Evolutionary conservation across 2,113 vertebrate species (phyloP).

Genomic region (Xenus cinereus): DNA sequence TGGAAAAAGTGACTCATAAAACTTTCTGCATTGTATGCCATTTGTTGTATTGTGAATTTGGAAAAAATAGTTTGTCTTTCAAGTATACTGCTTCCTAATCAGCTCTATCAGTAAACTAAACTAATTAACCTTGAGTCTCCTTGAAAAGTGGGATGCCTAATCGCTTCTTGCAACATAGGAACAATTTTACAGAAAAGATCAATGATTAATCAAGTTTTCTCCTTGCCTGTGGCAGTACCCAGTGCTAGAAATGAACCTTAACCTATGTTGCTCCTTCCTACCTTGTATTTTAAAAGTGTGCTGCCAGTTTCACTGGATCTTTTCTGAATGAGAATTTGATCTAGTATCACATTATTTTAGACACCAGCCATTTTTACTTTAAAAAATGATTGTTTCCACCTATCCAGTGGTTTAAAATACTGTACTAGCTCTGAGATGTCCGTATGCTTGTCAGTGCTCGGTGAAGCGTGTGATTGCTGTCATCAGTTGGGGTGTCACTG

Average conservation of each 20-base stretch:
- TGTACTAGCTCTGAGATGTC: background rate
- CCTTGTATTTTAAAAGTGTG: background rate
- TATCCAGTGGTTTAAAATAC: background rate
- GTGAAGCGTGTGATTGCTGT: background rate
- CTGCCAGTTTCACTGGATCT: background rate
- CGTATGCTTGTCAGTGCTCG: background rate
- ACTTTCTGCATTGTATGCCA: background rate
- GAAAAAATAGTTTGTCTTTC: background rate
- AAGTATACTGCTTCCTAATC: background rate
- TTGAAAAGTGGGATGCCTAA: constrained; percentile 2
- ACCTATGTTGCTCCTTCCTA: background rate
- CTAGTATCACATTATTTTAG: background rate
- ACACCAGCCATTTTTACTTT: background rate
- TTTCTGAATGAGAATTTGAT: background rate
- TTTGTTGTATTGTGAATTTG: background rate
- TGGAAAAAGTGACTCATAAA: background rate
- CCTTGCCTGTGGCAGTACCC: background rate
- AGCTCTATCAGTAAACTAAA: background rate
- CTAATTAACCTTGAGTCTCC: constrained; percentile 18
- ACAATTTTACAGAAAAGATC: background rate
- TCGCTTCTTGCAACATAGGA: background rate
- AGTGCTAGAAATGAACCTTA: background rate
- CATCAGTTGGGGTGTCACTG: background rate
- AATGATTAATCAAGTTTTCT: constrained; percentile 39
- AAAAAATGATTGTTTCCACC: background rate